Evolutionary conservation across 2,888 invertebrate species (phyloP).

Genomic region (Philereme transversata): DNA sequence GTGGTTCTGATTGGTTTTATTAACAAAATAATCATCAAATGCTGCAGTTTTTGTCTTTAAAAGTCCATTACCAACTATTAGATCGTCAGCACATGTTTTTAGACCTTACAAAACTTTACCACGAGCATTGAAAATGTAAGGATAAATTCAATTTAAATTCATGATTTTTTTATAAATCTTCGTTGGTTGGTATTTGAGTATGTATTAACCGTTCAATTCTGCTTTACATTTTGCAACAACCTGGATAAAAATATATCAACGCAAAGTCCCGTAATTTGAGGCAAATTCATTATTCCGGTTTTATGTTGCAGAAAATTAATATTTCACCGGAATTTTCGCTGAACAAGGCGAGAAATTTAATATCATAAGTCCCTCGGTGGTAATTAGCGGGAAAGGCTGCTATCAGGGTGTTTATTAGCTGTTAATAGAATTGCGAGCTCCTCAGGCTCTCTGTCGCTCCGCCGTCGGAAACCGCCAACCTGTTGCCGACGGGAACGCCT

Average conservation of each 20-base stretch:
- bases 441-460: slow-evolving; percentile 58
- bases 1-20: too few relatives aligned
- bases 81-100: too few relatives aligned
- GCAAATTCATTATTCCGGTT: slow-evolving; percentile 45
- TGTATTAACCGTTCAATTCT: too few relatives aligned
- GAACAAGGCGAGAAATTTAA: slow-evolving; percentile 60
- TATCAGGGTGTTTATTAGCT: slow-evolving; percentile 70
- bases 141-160: too few relatives aligned
- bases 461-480: slow-evolving; percentile 61
- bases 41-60: too few relatives aligned
- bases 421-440: slow-evolving; percentile 68
- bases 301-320: slow-evolving; percentile 52
- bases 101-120: too few relatives aligned
- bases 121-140: too few relatives aligned
- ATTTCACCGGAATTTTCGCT: slow-evolving; percentile 53
- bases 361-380: slow-evolving; percentile 60
- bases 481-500: slow-evolving; percentile 82
- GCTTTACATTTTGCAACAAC: not conserved
- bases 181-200: too few relatives aligned
- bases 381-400: slow-evolving; percentile 66
- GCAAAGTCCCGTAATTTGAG: slow-evolving; percentile 28
- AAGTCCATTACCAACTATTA: too few relatives aligned
- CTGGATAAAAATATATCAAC: slow-evolving; percentile 21
- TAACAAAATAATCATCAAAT: too few relatives aligned
- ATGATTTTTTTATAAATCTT: too few relatives aligned